Base-by-base conservation (phyloP, 2,113 vertebrate genomes). In the Chaetorhynchus papuensis region DNA sequence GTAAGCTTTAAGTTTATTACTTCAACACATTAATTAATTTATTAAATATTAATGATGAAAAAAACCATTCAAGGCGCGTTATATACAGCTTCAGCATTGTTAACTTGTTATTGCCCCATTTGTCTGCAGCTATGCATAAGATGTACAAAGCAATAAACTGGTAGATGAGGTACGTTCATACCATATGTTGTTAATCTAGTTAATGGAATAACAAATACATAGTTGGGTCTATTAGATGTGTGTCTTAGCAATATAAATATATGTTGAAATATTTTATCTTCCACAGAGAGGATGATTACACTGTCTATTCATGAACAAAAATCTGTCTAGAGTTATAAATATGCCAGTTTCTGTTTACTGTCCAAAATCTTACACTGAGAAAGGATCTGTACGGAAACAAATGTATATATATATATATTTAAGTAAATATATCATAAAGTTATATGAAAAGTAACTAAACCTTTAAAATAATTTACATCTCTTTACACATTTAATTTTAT, bases 21-120 rank as follows among this genome's bases (percentile, higher is more conserved):
- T 87, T 94, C 82, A 76, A 37, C 39, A 89, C 31, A 95, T 96
- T 97, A 98, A 97, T 97, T 97, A 96, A 95, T 97, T 97, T 84
- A 97, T 98, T 97, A 98, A 98, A 97, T 97, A 97, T 98, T 98
- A 96, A 98, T 97, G 87, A 89, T 72, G 18, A 89, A 94, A 96
- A 96, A 93, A 26, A 23, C 17, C 50, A 92, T 95, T 96, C 77
- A 60, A 97, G 49, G 83, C 70, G 50, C 75, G 19, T 79, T 95
- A 69, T 89, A 93, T 80, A 96, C 87, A 74, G 12, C 35, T 60
- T 54, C 69, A 93, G 52, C 57, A 93, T 54, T 93, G 27, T 76
- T 96, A 95, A 87, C n/a, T 30, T 47, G 63, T 88, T 95, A 94
- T 97, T 89, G 63, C 70, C 42, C 42, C 86, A 90, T 94, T 94